Evolutionary conservation across 2,113 vertebrate species (phyloP).

Genomic region (Thamnaconus septentrionalis): DNA sequence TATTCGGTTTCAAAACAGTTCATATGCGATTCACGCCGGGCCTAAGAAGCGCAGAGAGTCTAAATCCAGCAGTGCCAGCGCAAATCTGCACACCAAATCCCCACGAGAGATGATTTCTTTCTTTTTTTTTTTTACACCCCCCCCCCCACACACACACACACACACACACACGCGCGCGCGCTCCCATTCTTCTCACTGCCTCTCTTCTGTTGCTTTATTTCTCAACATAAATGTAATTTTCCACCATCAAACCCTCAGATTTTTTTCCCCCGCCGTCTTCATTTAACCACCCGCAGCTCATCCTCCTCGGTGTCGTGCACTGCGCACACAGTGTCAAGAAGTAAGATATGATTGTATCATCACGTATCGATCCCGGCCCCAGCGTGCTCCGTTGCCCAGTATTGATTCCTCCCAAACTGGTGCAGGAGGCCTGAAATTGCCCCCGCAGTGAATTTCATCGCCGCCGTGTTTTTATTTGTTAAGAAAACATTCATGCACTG

Average conservation of each 20-base stretch:
- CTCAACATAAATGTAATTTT: conserved; percentile 13
- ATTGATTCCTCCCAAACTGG: conserved; percentile 60
- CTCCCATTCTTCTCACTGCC: too few relatives aligned
- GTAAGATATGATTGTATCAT: conserved; percentile 75
- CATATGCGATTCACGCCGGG: background rate
- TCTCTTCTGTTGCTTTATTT: conserved; percentile 13
- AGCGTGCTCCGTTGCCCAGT: conserved; percentile 48
- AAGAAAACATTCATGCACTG: conserved; percentile 65
- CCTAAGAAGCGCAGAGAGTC: background rate
- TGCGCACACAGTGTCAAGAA: conserved; percentile 56
- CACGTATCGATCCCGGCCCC: conserved; percentile 62
- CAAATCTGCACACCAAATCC: conserved; percentile 9
- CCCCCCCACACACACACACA: too few relatives aligned
- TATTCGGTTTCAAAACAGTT: background rate
- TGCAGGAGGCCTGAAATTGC: conserved; percentile 64
- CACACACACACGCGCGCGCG: too few relatives aligned
- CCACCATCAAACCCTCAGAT: conserved; percentile 17
- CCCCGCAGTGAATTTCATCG: conserved; percentile 54
- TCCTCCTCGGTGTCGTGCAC: conserved; percentile 20
- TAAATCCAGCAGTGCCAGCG: background rate
- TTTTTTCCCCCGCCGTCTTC: conserved; percentile 29
- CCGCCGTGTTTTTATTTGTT: conserved; percentile 58
- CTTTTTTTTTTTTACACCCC: background rate
- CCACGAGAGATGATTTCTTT: background rate
- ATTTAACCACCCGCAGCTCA: conserved; percentile 24